Percentiles rank a stretch among this genome's conserved stretches.
Conservation (phyloP, 2,888 invertebrate species). For the Athalia rosae region DNA sequence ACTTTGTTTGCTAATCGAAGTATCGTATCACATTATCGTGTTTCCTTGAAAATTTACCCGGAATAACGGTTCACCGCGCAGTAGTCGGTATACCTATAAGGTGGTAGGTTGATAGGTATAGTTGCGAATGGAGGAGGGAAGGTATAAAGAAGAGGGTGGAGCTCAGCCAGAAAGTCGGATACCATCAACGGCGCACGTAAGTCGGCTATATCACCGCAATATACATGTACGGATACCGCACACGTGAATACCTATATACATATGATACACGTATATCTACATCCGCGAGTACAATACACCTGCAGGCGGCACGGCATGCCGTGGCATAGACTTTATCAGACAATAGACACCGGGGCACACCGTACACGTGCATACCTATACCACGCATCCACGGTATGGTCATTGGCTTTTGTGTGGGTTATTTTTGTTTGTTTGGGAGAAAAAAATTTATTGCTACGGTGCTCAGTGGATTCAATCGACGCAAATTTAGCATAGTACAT, state of each 20-base stretch:
- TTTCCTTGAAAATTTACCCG: conserved; percentile 41
- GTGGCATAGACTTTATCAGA: conserved; percentile 25
- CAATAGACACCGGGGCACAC: conserved; percentile 3
- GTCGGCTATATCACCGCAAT: conserved; percentile 25
- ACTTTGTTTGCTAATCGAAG: conserved; percentile 43
- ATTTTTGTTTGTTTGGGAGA: too few relatives aligned
- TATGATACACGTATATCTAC: neutral
- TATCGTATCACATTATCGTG: conserved; percentile 43
- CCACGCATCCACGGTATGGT: too few relatives aligned
- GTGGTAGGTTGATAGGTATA: neutral
- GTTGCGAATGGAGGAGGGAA: neutral
- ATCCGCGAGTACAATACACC: neutral
- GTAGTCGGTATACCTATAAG: conserved; percentile 3
- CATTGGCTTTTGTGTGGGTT: too few relatives aligned
- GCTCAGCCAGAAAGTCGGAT: conserved; percentile 25
- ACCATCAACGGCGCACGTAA: conserved; percentile 38
- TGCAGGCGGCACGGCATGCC: neutral
- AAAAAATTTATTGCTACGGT: too few relatives aligned
- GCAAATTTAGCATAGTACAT: too few relatives aligned
- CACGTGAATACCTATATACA: neutral
- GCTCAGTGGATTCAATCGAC: too few relatives aligned
- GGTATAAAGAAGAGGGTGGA: neutral
- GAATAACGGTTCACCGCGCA: conserved; percentile 28
- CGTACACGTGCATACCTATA: too few relatives aligned
- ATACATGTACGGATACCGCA: neutral